Percentiles rank a stretch among this genome's conserved stretches.
phyloP scores from a whole-genome alignment of 92 coral and sea anemone genomes.

The Pocillopora meandrina region DNA sequence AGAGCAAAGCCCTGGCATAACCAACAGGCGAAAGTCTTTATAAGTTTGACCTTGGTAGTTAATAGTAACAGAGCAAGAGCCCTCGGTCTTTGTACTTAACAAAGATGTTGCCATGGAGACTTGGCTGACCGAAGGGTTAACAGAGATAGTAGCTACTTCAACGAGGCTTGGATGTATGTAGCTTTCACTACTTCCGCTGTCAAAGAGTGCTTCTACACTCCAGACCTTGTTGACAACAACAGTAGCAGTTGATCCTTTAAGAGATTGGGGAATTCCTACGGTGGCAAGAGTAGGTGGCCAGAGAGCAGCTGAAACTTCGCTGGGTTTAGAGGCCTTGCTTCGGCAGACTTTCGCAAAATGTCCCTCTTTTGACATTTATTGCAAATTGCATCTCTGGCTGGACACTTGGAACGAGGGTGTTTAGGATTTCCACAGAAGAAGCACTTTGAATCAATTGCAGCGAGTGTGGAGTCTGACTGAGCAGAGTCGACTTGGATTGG shows the following conservation, averaged over 20 bases:
- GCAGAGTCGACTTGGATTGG: no score
- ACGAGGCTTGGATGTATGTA: constrained; percentile 60
- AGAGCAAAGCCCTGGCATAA: constrained; percentile 29
- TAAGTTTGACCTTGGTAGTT: constrained; percentile 34
- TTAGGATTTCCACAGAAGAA: constrained; percentile 64
- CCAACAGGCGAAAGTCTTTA: constrained; percentile 27
- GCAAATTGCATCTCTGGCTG: constrained; percentile 10
- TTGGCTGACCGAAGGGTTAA: constrained; percentile 35
- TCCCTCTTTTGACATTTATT: constrained; percentile 17
- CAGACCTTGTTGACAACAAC: constrained; percentile 14
- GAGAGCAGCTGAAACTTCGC: constrained; percentile 55
- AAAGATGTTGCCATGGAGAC: constrained; percentile 64
- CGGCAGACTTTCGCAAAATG: constrained; percentile 52
- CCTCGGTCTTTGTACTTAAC: constrained; percentile 26
- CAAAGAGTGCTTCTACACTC: constrained; percentile 61
- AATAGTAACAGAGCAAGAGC: constrained; percentile 41
- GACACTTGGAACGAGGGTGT: constrained; percentile 55
- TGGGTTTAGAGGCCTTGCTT: constrained; percentile 30
- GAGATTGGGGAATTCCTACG: constrained; percentile 37
- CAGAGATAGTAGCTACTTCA: constrained; percentile 34
- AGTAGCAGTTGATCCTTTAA: constrained; percentile 42
- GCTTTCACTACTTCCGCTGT: constrained; percentile 66
- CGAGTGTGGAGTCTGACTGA: no score
- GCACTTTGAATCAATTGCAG: neutral
- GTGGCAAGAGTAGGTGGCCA: constrained; percentile 68